phyloP scores from a whole-genome alignment of 2,113 vertebrate species.

The Narcine bancroftii region DNA sequence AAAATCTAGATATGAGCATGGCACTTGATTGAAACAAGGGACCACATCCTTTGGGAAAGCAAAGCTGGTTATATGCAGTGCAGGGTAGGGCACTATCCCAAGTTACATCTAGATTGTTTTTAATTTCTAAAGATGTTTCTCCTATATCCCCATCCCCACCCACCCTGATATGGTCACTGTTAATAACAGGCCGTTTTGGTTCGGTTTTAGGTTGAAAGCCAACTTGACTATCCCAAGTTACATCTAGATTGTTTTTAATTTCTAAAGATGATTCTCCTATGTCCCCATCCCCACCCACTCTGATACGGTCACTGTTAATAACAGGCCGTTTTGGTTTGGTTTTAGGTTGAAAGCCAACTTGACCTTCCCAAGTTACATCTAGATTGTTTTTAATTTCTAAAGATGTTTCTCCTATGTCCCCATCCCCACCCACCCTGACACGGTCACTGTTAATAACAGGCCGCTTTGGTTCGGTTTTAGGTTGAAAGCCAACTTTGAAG shows the following conservation, averaged over 20 bases:
- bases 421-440: too few relatives aligned
- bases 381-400: background rate
- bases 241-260: background rate
- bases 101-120: background rate
- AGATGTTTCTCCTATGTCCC: background rate
- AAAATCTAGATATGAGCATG: background rate
- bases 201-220: constrained; percentile 36
- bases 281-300: too few relatives aligned
- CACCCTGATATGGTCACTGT: background rate
- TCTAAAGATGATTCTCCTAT: background rate
- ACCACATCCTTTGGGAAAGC: background rate
- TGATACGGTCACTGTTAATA: background rate
- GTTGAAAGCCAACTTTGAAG: constrained; percentile 39
- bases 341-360: constrained; percentile 38
- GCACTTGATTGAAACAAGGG: background rate
- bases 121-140: background rate
- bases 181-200: background rate
- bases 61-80: background rate
- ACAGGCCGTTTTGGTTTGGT: background rate
- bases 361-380: too few relatives aligned
- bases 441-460: background rate
- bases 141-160: too few relatives aligned
- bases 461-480: constrained; percentile 17
- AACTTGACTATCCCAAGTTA: too few relatives aligned
- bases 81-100: background rate